Percentiles rank a stretch among this genome's conserved stretches.
Conservation (phyloP, 2,888 invertebrate species). For the Leucoma salicis region DNA sequence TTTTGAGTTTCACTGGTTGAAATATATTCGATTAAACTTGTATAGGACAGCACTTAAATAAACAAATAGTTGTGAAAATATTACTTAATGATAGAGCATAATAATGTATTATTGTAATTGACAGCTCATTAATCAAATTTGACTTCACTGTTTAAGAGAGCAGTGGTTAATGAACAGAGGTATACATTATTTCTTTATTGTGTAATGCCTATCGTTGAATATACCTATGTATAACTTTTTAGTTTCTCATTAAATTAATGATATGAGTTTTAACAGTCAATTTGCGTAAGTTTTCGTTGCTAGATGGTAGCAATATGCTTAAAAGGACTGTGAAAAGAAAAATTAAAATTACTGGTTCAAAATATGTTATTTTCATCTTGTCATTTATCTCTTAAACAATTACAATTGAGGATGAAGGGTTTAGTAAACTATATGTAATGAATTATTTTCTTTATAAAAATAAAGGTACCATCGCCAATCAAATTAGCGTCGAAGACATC, state of each 20-base stretch:
- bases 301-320: too few relatives aligned
- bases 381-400: too few relatives aligned
- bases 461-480: too few relatives aligned
- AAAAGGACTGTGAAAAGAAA: too few relatives aligned
- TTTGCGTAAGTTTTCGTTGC: too few relatives aligned
- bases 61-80: not conserved
- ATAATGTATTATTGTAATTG: not conserved
- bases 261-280: not conserved
- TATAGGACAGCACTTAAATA: not conserved
- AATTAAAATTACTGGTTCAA: too few relatives aligned
- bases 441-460: too few relatives aligned
- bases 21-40: not conserved
- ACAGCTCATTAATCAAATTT: not conserved
- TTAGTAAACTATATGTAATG: too few relatives aligned
- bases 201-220: not conserved
- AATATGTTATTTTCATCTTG: too few relatives aligned
- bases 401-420: too few relatives aligned
- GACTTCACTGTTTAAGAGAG: not conserved
- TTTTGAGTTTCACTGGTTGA: not conserved
- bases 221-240: not conserved
- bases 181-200: not conserved
- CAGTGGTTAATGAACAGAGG: not conserved
- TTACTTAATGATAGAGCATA: not conserved
- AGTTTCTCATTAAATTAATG: not conserved
- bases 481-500: too few relatives aligned